Evolutionary conservation across 2,113 vertebrate species (phyloP).

Genomic region (Poecile atricapillus): DNA sequence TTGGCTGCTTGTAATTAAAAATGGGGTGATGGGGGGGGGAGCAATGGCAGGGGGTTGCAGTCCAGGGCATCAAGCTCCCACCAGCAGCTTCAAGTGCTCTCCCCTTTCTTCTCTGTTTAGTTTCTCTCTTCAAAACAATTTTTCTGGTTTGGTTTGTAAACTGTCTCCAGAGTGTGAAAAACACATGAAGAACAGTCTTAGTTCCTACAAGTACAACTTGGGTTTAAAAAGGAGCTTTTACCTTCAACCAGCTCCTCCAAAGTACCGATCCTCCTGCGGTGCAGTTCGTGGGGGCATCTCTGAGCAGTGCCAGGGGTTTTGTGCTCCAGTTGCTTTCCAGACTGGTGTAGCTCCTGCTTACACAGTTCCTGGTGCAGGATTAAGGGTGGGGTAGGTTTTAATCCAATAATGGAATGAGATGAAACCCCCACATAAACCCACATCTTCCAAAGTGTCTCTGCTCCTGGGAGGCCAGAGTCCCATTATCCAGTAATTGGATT

Average conservation of each 20-base stretch:
- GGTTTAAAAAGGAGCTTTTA: neutral
- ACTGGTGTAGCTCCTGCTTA: neutral
- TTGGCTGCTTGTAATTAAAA: constrained; percentile 55
- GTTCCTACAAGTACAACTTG: neutral
- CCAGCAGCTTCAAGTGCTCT: neutral
- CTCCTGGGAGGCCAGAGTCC: neutral
- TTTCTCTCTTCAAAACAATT: neutral
- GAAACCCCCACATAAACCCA: neutral
- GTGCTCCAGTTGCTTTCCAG: neutral
- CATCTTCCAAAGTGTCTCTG: neutral
- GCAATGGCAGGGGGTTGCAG: neutral
- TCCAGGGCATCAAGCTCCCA: neutral
- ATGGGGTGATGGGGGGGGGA: rapidly evolving
- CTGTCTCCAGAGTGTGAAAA: neutral
- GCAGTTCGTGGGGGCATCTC: neutral
- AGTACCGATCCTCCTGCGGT: rapidly evolving
- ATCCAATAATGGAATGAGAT: neutral
- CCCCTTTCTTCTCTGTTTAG: neutral
- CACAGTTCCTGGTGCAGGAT: neutral
- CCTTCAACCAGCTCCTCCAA: neutral
- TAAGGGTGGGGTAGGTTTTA: neutral
- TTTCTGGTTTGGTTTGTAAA: neutral
- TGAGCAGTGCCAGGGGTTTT: neutral
- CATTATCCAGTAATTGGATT: constrained; percentile 37
- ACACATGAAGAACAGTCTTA: rapidly evolving